phyloP scores from a whole-genome alignment of 2,113 vertebrate species.

The Istiophorus platypterus region DNA sequence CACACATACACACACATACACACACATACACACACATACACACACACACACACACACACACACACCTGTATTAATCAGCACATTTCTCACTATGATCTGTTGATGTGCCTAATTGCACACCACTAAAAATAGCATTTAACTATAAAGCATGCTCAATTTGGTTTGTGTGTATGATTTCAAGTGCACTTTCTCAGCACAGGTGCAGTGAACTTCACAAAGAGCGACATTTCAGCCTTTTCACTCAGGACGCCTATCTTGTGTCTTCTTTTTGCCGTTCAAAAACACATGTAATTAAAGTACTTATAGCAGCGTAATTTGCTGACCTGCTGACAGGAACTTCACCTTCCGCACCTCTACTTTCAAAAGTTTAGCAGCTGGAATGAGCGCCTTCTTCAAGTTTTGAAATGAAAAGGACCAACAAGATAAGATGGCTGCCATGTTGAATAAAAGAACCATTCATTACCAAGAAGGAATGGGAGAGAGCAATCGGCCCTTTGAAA shows the following conservation, averaged over 20 bases:
- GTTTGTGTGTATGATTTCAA: conserved; percentile 17
- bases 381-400: conserved; percentile 27
- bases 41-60: conserved; percentile 24
- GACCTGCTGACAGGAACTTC: neutral
- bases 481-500: conserved; percentile 67
- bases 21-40: conserved; percentile 9
- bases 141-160: conserved; percentile 8
- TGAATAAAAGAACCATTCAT: conserved; percentile 72
- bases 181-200: conserved; percentile 1
- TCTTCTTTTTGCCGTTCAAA: neutral
- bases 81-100: conserved; percentile 34
- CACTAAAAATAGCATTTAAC: conserved; percentile 54
- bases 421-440: conserved; percentile 70
- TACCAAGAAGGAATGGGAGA: conserved; percentile 43
- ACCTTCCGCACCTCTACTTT: conserved; percentile 15
- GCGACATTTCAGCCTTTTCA: neutral
- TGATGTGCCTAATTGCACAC: conserved; percentile 59
- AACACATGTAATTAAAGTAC: neutral
- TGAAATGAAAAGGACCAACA: conserved; percentile 22
- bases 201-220: conserved; percentile 3
- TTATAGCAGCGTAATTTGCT: neutral
- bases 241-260: neutral
- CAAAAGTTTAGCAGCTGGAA: conserved; percentile 39
- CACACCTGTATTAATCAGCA: conserved; percentile 53
- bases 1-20: conserved; percentile 20